A percentile compares a stretch with the other conserved stretches of the same genome.
These are phyloP conservation scores for Hylia prasina DNA, from an alignment of 2,113 vertebrate genomes.

Conservation along the genomic window DNA sequence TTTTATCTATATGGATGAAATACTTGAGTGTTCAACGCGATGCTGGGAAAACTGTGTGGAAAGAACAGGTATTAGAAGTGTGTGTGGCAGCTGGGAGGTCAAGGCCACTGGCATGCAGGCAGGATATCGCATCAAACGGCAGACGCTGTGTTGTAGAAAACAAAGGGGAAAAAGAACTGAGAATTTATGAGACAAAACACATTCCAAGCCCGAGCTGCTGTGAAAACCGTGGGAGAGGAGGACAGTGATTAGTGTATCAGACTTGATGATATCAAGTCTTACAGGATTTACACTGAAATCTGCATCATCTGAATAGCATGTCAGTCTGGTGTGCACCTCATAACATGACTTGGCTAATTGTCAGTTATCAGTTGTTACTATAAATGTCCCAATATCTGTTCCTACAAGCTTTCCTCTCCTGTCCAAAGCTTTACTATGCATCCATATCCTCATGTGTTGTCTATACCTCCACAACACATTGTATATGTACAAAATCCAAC, in stretches of 20 bases:
- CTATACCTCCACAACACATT: rapidly evolving
- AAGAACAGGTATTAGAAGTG: neutral
- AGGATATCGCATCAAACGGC: neutral
- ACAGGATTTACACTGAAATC: neutral
- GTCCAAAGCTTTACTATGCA: neutral
- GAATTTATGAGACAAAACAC: neutral
- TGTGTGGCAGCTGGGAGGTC: rapidly evolving
- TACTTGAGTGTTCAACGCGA: rapidly evolving
- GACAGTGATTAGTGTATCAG: neutral
- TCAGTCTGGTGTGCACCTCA: neutral
- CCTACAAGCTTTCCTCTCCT: neutral
- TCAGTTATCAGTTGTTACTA: neutral
- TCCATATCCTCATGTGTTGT: rapidly evolving
- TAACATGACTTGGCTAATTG: rapidly evolving
- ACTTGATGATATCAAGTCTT: neutral
- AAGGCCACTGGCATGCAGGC: rapidly evolving
- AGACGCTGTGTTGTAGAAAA: neutral
- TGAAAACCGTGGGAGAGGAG: neutral
- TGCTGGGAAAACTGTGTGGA: rapidly evolving
- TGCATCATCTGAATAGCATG: rapidly evolving
- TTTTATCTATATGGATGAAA: neutral
- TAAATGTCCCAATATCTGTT: neutral
- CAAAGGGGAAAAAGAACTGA: neutral
- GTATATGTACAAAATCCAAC: neutral
- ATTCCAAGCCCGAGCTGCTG: neutral